A percentile compares a stretch with the other conserved stretches of the same genome.
phyloP scores from a whole-genome alignment of 2,113 vertebrate species.

The Chaenogobius annularis region DNA sequence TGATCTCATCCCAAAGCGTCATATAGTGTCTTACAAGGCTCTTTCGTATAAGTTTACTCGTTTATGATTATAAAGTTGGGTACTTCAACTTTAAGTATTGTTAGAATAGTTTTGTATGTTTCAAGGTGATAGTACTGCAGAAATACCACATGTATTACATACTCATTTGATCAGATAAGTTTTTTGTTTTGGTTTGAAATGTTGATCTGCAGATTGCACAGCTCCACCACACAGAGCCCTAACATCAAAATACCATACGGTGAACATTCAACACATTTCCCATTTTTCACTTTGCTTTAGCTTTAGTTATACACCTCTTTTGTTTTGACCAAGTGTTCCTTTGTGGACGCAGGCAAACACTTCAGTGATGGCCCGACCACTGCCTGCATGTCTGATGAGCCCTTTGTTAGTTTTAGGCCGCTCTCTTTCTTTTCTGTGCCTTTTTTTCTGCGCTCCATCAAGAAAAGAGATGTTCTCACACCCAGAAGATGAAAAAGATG shows the following conservation, averaged over 20 bases:
- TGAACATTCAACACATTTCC: constrained; percentile 4
- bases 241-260: background rate
- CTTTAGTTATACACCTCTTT: constrained; percentile 5
- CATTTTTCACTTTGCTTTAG: constrained; percentile 10
- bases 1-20: no score
- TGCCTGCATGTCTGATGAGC: constrained; percentile 62
- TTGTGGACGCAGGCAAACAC: constrained; percentile 42
- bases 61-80: no score
- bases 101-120: background rate
- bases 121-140: background rate
- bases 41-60: no score
- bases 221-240: background rate
- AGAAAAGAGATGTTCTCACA: constrained; percentile 65
- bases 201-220: background rate
- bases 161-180: background rate
- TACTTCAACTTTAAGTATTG: no score
- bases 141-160: background rate
- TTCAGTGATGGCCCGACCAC: constrained; percentile 52
- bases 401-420: constrained; percentile 57
- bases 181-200: constrained; percentile 1
- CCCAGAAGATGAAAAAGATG: constrained; percentile 39
- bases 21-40: no score
- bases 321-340: constrained; percentile 21
- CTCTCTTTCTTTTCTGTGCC: constrained; percentile 51
- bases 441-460: constrained; percentile 48